Evolutionary conservation across 2,113 vertebrate species (phyloP), one percentile per base, ranked within the genome.

Genomic region (Nettapus auritus): DNA sequence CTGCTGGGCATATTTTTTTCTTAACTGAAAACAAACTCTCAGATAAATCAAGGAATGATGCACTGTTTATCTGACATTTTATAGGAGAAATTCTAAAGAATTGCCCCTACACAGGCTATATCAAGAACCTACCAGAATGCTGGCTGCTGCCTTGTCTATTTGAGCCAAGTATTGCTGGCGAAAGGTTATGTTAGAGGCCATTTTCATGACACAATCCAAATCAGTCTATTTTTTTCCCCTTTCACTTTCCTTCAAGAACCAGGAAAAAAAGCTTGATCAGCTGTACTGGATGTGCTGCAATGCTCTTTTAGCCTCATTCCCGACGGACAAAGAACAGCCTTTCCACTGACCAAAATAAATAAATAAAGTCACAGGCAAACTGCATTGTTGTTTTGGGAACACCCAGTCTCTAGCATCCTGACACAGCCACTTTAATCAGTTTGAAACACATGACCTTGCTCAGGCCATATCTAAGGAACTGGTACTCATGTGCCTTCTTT

Each of bases 191-290:
- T 6, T 33, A 96, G 86, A 94, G 71, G 67, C 74, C 66, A 46
- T 71, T 95, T 93, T 69, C 1, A 3, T 89, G 88, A 92, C 74
- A 92, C 57, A 88, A 56, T 79, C 86, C 90, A 90, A 94, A 84
- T 4, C 38, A 55, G 66, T 66, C 44, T 68, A 26, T 48, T 84
- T 88, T 81, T 87, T 70, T 18, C 40, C 64, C 63, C 34, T 88
- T 90, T 89, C 88, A 74, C 73, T 97, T 97, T 95, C 89, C 78
- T 95, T 81, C 25, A 26, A 97, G 78, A 92, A 83, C 9, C 9
- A 70, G 13, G 81, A 21, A 83, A 96, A 96, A 48, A 95, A 86
- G 83, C 88, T 88, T 97, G 63, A 70, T 95, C 97, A 95, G 96
- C 93, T 95, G 50, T 71, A 86, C 71, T 84, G 68, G 68, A 60